Conservation (phyloP, 2,797 vertebrate species). For the Pseudochromis fuscus region DNA sequence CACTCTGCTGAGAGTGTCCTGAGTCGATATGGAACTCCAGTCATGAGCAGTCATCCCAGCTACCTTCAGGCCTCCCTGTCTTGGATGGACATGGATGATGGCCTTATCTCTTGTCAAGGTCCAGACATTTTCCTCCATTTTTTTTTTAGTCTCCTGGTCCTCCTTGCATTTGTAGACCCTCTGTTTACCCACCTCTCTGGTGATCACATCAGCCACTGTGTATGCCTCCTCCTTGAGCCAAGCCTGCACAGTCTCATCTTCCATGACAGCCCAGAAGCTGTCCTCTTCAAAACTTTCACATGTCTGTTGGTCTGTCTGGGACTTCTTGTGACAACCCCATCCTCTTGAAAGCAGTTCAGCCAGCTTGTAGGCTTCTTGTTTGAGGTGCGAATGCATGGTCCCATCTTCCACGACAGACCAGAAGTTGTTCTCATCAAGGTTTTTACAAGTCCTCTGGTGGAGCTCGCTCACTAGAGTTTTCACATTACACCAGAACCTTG, state of each 20-base stretch:
- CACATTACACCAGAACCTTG: not conserved
- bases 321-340: too few relatives aligned
- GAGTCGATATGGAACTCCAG: not conserved
- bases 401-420: constrained; percentile 13
- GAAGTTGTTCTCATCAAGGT: not conserved
- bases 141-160: not conserved
- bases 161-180: too few relatives aligned
- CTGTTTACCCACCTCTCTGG: too few relatives aligned
- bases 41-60: too few relatives aligned
- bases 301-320: not conserved
- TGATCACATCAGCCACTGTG: too few relatives aligned
- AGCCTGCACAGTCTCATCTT: too few relatives aligned
- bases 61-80: not conserved
- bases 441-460: not conserved
- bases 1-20: not conserved
- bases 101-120: constrained; percentile 1
- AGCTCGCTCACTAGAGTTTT: not conserved
- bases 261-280: constrained; percentile 14
- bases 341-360: too few relatives aligned
- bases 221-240: too few relatives aligned
- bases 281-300: not conserved
- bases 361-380: too few relatives aligned
- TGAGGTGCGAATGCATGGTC: too few relatives aligned
- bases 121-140: not conserved
- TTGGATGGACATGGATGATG: not conserved